Base-by-base conservation (phyloP, 2,888 invertebrate genomes). In the Buathra laborator region DNA sequence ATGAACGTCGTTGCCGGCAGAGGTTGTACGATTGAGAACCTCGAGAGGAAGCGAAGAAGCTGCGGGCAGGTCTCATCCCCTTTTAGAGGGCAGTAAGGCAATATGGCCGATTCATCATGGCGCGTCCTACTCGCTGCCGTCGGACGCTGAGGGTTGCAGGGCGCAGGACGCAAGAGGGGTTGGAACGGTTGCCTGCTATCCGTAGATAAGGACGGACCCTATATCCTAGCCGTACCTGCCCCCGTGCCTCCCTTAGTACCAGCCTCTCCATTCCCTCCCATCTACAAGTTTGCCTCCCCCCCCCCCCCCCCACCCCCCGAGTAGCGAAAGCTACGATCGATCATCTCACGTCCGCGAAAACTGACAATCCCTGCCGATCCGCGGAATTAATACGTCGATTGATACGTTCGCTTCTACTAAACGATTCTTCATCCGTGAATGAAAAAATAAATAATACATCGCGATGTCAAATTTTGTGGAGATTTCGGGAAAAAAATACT, bases 61-160 rank as follows among this genome's bases (percentile, higher is more conserved):
- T 81, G 81, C 64, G 56, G 72, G 78, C 68, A 70, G 70, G 75
- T 78, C 80, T 87, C 86, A 87, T 83, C 85, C 86, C 81, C 79
- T 74, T 87, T 86, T 84, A 44, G 85, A 88, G 89, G 89, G 84
- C 89, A 89, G 87, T 89, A 86, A 89, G 90, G 89, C 90, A 93
- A 93, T 89, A 92, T 91, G 92, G 91, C 92, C 92, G 92, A 93
- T 93, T 92, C 91, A 92, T 93, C 93, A 92, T 92, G 91, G 90
- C 90, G 89, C 90, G 87, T 91, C 86, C 86, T 87, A 87, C 79
- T 87, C 86, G 87, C 12, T 43, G 66, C 76, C 43, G 53, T 19
- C 48, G 86, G 80, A 82, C 83, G 83, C 62, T 81, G 77, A 81
- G 85, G 81, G 88, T 87, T 85, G 85, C 87, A 89, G 89, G 88